A percentile compares a stretch with the other conserved stretches of the same genome.
Evolutionary conservation across 2,888 invertebrate genomes (phyloP).

Genomic region (Euplagia quadripunctaria): DNA sequence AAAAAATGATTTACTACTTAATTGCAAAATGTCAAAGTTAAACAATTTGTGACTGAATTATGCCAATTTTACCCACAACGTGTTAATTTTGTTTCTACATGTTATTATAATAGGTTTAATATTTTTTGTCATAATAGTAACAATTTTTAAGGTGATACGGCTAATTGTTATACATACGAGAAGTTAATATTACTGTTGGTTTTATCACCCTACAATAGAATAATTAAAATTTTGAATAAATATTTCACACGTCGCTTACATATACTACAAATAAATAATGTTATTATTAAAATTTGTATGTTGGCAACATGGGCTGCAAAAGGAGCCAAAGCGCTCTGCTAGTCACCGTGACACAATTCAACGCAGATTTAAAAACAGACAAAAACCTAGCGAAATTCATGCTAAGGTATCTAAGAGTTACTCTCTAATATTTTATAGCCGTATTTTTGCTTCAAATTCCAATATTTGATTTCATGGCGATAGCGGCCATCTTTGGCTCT

Average conservation of each 20-base stretch:
- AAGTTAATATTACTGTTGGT: constrained; percentile 18
- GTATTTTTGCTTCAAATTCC: too few species aligned
- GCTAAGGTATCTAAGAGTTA: too few species aligned
- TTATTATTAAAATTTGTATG: constrained; percentile 34
- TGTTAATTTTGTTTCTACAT: constrained; percentile 45
- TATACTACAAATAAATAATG: constrained; percentile 44
- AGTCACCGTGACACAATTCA: not conserved
- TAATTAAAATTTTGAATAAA: constrained; percentile 48
- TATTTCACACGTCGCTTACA: constrained; percentile 47
- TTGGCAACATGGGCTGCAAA: constrained; percentile 49
- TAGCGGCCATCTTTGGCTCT: not conserved
- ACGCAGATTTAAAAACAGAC: not conserved
- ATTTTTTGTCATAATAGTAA: constrained; percentile 40
- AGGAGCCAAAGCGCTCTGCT: constrained; percentile 10
- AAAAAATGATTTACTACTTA: constrained; percentile 8
- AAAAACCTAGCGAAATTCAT: too few species aligned
- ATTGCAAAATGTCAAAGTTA: constrained; percentile 30
- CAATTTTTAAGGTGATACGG: constrained; percentile 24
- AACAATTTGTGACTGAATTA: constrained; percentile 45
- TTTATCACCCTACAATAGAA: constrained; percentile 37
- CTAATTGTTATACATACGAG: constrained; percentile 8
- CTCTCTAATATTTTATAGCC: too few species aligned
- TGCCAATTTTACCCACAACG: constrained; percentile 48
- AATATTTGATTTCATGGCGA: not conserved
- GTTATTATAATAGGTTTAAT: constrained; percentile 36